Evolutionary conservation across 1,140 invertebrate species (phyloP), one percentile per base, ranked within the genome.

Genomic region (Streblospio benedicti): DNA sequence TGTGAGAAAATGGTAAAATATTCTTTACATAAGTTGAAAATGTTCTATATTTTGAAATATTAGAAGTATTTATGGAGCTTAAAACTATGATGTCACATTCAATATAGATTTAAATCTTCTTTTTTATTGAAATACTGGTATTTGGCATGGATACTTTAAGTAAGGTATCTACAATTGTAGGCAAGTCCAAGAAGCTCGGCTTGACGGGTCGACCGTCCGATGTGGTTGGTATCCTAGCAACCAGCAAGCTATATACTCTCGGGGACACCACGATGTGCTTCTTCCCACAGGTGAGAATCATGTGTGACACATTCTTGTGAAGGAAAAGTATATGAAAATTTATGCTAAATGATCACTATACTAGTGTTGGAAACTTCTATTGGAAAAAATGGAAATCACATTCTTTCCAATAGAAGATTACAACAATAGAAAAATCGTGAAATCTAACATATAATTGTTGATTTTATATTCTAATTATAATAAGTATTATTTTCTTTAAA

Each of bases 231-330:
- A 91, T 98, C 63, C 80, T 99, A 4, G 93, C 92, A 73, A 99
- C 96, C n/a, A 97, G 94, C 78, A 97, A 97, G 82, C 78, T 99
- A 33, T 99, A 99, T 77, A 89, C 91, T 12, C 80, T 99, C 20
- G 90, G 96, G 67, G 91, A 97, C 78, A 85, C 89, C 72, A 94
- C 97, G 67, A 94, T 97, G 79, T 94, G 93, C 1, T 99, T 99
- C 76, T 97, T 93, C 9, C 96, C 96, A 41, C 93, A 98, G 87
- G 94, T 97, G 83, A 80, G 72, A 67, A 44, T 58, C 4, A 61
- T 38, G 12, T 30, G 56, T 61, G 32, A 44, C 25, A 28, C 27
- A 51, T 27, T 49, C n/a, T n/a, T n/a, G n/a, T n/a, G 0, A 33
- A 38, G 2, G 31, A 30, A 14, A 18, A 49, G 45, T 38, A 28